A percentile compares a stretch with the other conserved stretches of the same genome.
phyloP scores from a whole-genome alignment of 2,113 vertebrate genomes.

The Perccottus glenii region DNA sequence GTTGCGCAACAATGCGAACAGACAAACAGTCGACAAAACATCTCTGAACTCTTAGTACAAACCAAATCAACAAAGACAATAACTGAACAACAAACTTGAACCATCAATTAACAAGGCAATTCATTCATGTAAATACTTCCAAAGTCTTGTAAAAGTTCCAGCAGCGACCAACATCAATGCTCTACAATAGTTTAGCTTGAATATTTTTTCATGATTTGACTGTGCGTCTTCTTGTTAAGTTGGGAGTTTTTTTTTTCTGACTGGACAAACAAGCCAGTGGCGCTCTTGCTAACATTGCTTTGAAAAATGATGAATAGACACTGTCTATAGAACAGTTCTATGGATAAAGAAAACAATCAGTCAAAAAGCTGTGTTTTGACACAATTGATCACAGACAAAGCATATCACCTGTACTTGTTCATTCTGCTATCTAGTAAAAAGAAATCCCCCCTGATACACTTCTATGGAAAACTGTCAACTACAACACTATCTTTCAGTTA shows the following conservation, averaged over 20 bases:
- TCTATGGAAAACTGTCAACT: slow-evolving; percentile 39
- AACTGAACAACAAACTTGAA: background rate
- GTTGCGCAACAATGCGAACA: slow-evolving; percentile 1
- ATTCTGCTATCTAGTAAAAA: slow-evolving; percentile 38
- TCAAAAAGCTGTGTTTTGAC: slow-evolving; percentile 57
- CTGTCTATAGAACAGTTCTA: slow-evolving; percentile 39
- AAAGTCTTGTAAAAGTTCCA: background rate
- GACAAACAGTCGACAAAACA: background rate
- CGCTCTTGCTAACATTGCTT: slow-evolving; percentile 48
- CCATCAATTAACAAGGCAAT: background rate
- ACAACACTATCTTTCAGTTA: slow-evolving; percentile 49
- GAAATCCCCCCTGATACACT: slow-evolving; percentile 35
- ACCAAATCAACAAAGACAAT: background rate
- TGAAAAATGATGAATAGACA: slow-evolving; percentile 25
- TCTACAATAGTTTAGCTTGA: background rate
- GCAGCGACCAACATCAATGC: background rate
- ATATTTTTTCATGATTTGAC: background rate
- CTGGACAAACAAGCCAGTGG: slow-evolving; percentile 37
- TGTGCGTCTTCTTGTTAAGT: slow-evolving; percentile 20
- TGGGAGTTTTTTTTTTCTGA: slow-evolving; percentile 32
- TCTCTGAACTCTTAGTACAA: background rate
- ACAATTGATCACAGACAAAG: slow-evolving; percentile 35
- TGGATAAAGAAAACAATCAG: slow-evolving; percentile 48
- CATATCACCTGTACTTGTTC: slow-evolving; percentile 51
- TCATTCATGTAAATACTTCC: slow-evolving; percentile 2